phyloP scores from a whole-genome alignment of 2,888 invertebrate species.

The Rhopalosiphum nymphaeae region DNA sequence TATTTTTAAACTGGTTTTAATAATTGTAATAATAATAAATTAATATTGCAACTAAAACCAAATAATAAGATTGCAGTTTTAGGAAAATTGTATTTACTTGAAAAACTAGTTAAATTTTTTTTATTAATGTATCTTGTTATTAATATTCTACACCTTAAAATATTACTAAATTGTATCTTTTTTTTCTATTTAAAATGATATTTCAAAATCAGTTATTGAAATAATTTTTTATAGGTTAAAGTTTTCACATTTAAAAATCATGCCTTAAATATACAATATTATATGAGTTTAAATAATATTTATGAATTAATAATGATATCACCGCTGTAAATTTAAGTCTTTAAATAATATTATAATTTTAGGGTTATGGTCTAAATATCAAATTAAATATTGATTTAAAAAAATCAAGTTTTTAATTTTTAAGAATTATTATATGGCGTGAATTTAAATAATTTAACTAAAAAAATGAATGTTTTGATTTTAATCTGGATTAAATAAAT shows the following conservation, averaged over 20 bases:
- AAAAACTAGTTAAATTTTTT: background rate
- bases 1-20: slow-evolving; percentile 14
- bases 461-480: background rate
- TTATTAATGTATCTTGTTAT: background rate
- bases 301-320: background rate
- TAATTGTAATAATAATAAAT: background rate
- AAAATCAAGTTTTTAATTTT: background rate
- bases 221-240: background rate
- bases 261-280: background rate
- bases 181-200: background rate
- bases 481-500: background rate
- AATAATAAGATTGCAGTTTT: background rate
- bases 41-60: background rate
- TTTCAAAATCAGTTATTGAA: background rate
- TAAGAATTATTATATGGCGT: background rate
- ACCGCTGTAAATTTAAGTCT: background rate
- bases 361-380: background rate
- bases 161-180: background rate
- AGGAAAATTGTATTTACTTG: background rate
- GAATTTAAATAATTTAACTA: background rate
- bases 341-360: background rate
- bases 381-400: background rate
- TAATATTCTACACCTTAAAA: background rate
- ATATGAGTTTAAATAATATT: background rate
- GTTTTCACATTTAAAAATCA: background rate